Evolutionary conservation across 2,113 vertebrate species (phyloP).

Genomic region (Oreochromis tanganicae): DNA sequence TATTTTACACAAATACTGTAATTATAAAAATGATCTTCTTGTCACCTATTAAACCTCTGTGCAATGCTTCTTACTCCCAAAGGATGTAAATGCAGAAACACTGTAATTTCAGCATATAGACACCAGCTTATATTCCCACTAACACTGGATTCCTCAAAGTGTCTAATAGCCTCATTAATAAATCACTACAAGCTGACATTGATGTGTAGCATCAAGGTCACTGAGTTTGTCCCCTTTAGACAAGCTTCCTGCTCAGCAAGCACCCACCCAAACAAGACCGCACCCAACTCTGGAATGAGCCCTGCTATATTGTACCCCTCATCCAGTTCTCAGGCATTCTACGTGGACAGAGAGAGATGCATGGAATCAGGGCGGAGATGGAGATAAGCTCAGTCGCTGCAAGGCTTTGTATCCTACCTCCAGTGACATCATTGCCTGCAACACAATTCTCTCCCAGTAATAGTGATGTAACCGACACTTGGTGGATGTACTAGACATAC

Average conservation of each 20-base stretch:
- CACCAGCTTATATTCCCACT: not conserved
- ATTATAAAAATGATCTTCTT: not conserved
- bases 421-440: not conserved
- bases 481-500: not conserved
- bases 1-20: not conserved
- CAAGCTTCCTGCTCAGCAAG: constrained; percentile 11
- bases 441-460: not conserved
- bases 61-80: not conserved
- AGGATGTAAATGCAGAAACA: not conserved
- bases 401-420: constrained; percentile 30
- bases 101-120: not conserved
- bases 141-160: constrained; percentile 11
- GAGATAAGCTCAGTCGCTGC: not conserved
- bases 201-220: constrained; percentile 27
- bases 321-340: constrained; percentile 31
- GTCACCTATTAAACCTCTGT: not conserved
- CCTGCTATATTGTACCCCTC: not conserved
- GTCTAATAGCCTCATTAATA: constrained; percentile 54
- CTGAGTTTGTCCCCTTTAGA: constrained; percentile 1
- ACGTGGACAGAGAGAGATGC: not conserved
- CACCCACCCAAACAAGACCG: not conserved
- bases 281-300: not conserved
- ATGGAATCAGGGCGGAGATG: not conserved
- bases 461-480: not conserved
- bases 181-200: constrained; percentile 43